A percentile compares a stretch with the other conserved stretches of the same genome.
phyloP scores from a whole-genome alignment of 1,140 invertebrate species.

The honey bee (Apis mellifera) region Amel_HAv3.1 CM009944.2:6044001-6044500 shows the following conservation, averaged over 20 bases:
- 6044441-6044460: constrained; percentile 21
- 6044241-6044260: background rate
- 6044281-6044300: constrained; percentile 66
- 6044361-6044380: constrained; percentile 63
- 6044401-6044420: background rate
- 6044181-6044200: background rate
- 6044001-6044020: too few species aligned
- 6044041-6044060: too few species aligned
- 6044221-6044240: constrained; percentile 6
- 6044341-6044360: constrained; percentile 57
- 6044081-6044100: too few species aligned
- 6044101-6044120: background rate
- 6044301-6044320: constrained; percentile 69
- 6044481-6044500: background rate
- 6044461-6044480: background rate
- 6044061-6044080: too few species aligned
- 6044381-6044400: constrained; percentile 34
- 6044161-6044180: background rate
- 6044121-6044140: background rate
- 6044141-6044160: constrained; percentile 5
- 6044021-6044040: too few species aligned
- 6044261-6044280: constrained; percentile 33
- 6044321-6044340: constrained; percentile 47
- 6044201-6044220: constrained; percentile 6
- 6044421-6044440: background rate